These are phyloP conservation scores for Sinotaia quadrata DNA, from an alignment of 2,888 invertebrate genomes.

Conservation along the genomic window DNA sequence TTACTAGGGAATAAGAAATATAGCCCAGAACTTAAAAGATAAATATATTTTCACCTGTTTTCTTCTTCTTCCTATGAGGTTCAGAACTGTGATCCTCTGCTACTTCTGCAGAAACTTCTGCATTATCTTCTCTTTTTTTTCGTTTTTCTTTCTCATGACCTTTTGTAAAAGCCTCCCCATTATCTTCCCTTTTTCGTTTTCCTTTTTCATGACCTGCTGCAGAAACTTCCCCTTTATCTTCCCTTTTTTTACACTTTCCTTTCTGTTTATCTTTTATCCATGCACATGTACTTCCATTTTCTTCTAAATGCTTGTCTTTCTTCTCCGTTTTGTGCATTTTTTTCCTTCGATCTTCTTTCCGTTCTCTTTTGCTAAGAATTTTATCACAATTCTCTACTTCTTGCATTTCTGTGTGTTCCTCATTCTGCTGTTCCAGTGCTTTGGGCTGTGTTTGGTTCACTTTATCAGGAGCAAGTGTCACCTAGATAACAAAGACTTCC, in stretches of 20 bases:
- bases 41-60: too few species aligned
- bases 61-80: too few species aligned
- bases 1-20: too few species aligned
- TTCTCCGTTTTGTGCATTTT: constrained; percentile 51
- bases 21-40: too few species aligned
- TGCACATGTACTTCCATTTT: constrained; percentile 60
- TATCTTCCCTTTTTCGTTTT: constrained; percentile 29
- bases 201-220: too few species aligned
- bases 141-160: constrained; percentile 21
- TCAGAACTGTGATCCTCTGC: neutral
- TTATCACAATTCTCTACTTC: constrained; percentile 23
- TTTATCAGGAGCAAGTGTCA: too few species aligned
- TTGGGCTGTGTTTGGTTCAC: too few species aligned
- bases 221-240: constrained; percentile 37
- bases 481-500: too few species aligned
- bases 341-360: constrained; percentile 49
- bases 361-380: constrained; percentile 50
- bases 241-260: constrained; percentile 68
- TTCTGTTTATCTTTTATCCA: constrained; percentile 66
- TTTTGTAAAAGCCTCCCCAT: constrained; percentile 18
- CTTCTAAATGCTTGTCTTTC: constrained; percentile 49
- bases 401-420: neutral
- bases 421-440: too few species aligned
- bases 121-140: constrained; percentile 12
- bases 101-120: too few species aligned